Evolutionary conservation across 2,797 vertebrate genomes (phyloP), one percentile per base, ranked within the genome.

Genomic region (Anguilla obscura): DNA sequence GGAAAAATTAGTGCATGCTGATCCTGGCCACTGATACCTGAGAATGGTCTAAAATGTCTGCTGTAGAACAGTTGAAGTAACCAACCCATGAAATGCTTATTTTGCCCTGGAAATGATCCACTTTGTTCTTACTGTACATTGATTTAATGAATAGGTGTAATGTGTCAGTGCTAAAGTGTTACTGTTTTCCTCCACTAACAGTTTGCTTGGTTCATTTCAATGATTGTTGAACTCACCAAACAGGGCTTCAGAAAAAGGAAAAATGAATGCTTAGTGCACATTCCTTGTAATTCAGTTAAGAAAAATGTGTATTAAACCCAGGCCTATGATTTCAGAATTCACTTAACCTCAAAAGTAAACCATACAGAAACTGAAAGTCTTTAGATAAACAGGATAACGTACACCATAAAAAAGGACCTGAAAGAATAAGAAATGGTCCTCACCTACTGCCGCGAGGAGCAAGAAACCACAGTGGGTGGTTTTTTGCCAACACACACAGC

Each of bases 321-420:
- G 63, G 63, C n/a, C n/a, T 69, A 9, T 69, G 63, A 69, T n/a
- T 69, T 69, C 63, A n/a, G n/a, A 69, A 69, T 69, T 69, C 27
- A 27, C 24, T 27, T 69, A 5, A 69, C 63, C 63, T 69, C 63
- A 69, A 69, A 69, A 69, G 63, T 69, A 24, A n/a, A n/a, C 21
- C 4, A 10, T 27, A 69, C 27, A 1, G n/a, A 69, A 69, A n/a
- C n/a, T 69, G n/a, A 69, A 69, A 10, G 14, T 71, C 69, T 33
- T 71, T 71, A 71, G 27, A 9, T 27, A 71, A 71, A 71, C 66
- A 30, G 12, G 10, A 71, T 71, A 69, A 33, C 14, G 10, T 71
- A 76, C 14, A 7, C 74, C 33, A 71, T 40, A 40, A 36, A 74
- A 74, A 71, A 71, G n/a, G 30, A 18, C 74, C 16, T 16, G 74